Evolutionary conservation across 2,888 invertebrate species (phyloP).

Genomic region (Megalurothrips usitatus): DNA sequence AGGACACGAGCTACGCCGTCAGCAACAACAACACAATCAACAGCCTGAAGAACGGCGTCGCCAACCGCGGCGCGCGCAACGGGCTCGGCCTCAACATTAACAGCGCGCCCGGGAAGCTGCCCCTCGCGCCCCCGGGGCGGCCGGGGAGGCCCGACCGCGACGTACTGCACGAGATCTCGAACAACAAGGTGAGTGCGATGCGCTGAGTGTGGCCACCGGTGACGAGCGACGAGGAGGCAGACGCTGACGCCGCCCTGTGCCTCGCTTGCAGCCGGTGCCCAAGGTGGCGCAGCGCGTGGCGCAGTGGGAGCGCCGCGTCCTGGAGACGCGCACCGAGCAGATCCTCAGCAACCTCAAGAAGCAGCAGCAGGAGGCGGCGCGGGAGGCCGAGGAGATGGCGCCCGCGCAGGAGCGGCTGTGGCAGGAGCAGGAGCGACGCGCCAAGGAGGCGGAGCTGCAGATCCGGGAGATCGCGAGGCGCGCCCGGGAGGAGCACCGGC

Average conservation of each 20-base stretch:
- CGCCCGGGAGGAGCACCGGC: conserved; percentile 63
- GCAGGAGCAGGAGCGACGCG: conserved; percentile 65
- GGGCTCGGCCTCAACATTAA: neutral
- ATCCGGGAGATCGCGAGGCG: conserved; percentile 64
- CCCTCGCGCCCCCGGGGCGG: neutral
- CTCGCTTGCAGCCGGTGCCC: conserved; percentile 36
- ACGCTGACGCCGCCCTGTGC: neutral
- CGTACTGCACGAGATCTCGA: conserved; percentile 49
- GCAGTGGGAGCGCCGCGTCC: conserved; percentile 63
- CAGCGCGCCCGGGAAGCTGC: neutral
- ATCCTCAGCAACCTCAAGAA: conserved; percentile 59
- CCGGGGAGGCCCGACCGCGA: conserved; percentile 37
- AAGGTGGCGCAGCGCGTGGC: conserved; percentile 60
- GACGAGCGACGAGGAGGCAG: neutral
- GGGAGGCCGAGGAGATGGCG: conserved; percentile 58
- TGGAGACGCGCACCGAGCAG: conserved; percentile 60
- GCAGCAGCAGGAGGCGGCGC: conserved; percentile 52
- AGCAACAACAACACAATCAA: conserved; percentile 43
- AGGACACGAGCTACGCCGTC: conserved; percentile 42
- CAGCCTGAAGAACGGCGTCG: neutral
- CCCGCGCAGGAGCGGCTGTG: conserved; percentile 58
- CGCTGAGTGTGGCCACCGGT: neutral
- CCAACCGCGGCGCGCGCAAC: neutral
- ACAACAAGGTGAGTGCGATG: conserved; percentile 42
- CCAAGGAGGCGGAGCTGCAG: conserved; percentile 64